Conservation (phyloP, 2,797 vertebrate genomes). For the Rhynchonycteris naso region DNA sequence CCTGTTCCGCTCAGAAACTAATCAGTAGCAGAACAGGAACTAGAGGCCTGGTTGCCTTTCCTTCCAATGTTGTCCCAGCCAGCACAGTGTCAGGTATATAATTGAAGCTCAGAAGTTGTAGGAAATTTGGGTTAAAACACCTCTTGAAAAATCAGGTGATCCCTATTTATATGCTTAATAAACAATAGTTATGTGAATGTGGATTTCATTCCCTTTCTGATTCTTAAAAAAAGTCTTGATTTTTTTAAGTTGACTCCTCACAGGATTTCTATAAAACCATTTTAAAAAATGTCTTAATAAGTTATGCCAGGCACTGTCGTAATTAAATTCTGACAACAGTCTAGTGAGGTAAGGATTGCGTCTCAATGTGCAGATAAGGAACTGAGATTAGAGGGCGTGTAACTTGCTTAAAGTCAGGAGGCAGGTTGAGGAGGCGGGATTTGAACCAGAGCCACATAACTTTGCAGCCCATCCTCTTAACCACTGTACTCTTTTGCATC, state of each 20-base stretch:
- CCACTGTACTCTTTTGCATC: not conserved
- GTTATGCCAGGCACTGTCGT: not conserved
- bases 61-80: not conserved
- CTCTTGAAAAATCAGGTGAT: not conserved
- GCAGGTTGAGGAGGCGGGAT: not conserved
- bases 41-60: not conserved
- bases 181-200: not conserved
- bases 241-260: not conserved
- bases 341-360: not conserved
- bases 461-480: not conserved
- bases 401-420: not conserved
- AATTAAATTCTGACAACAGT: not conserved
- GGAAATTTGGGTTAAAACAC: not conserved
- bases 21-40: not conserved
- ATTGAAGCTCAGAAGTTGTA: not conserved
- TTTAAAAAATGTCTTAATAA: not conserved
- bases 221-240: slow-evolving; percentile 7
- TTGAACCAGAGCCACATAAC: not conserved
- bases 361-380: not conserved
- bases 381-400: not conserved
- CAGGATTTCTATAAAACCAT: not conserved
- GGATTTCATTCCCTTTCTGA: not conserved
- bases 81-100: not conserved
- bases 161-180: not conserved
- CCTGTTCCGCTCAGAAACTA: not conserved